These are phyloP conservation scores for Labrus mixtus DNA, from an alignment of 2,113 vertebrate genomes.

Conservation along the genomic window DNA sequence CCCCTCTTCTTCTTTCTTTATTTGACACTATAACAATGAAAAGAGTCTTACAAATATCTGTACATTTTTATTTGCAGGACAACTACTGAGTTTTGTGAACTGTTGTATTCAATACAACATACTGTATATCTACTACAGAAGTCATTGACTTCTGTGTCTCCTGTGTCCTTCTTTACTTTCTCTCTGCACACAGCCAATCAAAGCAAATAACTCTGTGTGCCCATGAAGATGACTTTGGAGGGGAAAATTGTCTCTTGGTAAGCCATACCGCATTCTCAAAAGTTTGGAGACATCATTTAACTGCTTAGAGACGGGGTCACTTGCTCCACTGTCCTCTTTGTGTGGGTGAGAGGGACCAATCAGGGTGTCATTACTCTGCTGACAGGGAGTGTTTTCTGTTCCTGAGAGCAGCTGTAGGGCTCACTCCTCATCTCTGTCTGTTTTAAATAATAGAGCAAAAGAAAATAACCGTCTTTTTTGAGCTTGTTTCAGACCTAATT, in stretches of 20 bases:
- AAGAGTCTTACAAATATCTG: constrained; percentile 31
- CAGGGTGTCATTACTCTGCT: constrained; percentile 55
- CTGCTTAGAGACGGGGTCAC: constrained; percentile 26
- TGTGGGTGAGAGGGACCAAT: constrained; percentile 44
- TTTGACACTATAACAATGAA: constrained; percentile 31
- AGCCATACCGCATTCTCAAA: constrained; percentile 38
- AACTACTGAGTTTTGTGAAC: not conserved
- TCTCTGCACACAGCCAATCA: constrained; percentile 43
- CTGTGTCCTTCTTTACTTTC: constrained; percentile 25
- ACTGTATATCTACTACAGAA: not conserved
- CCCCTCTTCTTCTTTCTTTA: constrained; percentile 26
- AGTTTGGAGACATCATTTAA: constrained; percentile 45
- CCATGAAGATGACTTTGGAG: constrained; percentile 42
- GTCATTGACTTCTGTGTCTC: constrained; percentile 47
- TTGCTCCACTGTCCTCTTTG: constrained; percentile 31
- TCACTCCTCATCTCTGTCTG: constrained; percentile 10
- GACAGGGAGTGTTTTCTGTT: constrained; percentile 61
- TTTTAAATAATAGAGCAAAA: constrained; percentile 31
- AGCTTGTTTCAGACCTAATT: constrained; percentile 3
- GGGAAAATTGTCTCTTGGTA: constrained; percentile 36
- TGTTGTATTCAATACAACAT: constrained; percentile 10
- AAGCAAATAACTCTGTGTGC: constrained; percentile 57
- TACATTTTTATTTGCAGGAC: constrained; percentile 27
- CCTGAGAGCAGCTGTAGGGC: constrained; percentile 40
- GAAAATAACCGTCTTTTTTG: constrained; percentile 11